A percentile compares a stretch with the other conserved stretches of the same genome.
These are phyloP conservation scores for Spea multiplicata DNA, from an alignment of 2,113 vertebrate genomes.

Conservation along the genomic window DNA sequence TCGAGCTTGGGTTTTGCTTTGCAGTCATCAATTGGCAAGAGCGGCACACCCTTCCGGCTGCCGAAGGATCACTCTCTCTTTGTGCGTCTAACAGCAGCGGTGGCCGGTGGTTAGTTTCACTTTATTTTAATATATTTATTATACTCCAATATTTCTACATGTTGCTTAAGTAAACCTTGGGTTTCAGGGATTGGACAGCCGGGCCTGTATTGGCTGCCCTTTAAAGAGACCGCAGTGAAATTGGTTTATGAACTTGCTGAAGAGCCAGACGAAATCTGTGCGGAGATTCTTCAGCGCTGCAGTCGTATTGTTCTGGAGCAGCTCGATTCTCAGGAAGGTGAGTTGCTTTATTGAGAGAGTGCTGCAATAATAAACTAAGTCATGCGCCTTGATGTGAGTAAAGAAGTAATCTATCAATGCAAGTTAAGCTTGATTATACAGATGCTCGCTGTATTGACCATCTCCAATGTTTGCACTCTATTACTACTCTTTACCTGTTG, in stretches of 20 bases:
- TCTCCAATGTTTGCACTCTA: too few species aligned
- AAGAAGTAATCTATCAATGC: too few species aligned
- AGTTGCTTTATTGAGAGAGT: constrained; percentile 18
- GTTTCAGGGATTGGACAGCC: constrained; percentile 63
- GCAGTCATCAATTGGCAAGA: constrained; percentile 67
- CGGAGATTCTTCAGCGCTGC: constrained; percentile 74
- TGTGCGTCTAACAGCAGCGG: constrained; percentile 67
- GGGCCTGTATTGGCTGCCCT: constrained; percentile 84
- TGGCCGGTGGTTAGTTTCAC: constrained; percentile 75
- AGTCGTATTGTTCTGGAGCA: constrained; percentile 63
- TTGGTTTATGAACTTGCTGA: constrained; percentile 90
- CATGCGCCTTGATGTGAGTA: too few species aligned
- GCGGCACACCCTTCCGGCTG: constrained; percentile 73
- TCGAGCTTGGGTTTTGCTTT: background rate
- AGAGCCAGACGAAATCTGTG: constrained; percentile 83
- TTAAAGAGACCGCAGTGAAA: constrained; percentile 80
- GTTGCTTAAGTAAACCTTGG: background rate
- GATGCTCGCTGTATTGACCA: too few species aligned
- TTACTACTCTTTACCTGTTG: background rate
- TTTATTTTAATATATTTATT: background rate
- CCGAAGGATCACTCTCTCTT: constrained; percentile 82
- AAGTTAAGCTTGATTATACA: too few species aligned
- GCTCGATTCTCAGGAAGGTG: constrained; percentile 51
- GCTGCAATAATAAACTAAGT: too few species aligned
- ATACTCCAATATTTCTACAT: background rate